These are phyloP conservation scores for Mixornis gularis DNA, from an alignment of 2,113 vertebrate species.

Conservation along the genomic window DNA sequence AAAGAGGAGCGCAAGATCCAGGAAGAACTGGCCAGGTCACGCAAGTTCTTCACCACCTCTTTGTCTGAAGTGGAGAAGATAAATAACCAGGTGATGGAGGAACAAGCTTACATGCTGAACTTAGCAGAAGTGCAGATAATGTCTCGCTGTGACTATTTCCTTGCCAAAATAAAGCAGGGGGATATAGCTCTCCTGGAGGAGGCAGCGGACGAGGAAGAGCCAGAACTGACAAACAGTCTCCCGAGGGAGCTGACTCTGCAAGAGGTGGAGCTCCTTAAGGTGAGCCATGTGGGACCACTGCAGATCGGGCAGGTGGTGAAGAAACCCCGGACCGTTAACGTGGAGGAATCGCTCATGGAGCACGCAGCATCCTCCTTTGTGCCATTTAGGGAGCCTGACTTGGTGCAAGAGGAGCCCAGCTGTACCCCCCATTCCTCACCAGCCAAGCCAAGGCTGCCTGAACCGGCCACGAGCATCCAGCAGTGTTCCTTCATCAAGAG, in stretches of 20 bases:
- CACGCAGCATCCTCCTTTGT: slow-evolving; percentile 5
- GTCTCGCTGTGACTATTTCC: slow-evolving; percentile 93
- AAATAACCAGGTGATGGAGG: slow-evolving; percentile 88
- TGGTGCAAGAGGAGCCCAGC: slow-evolving; percentile 72
- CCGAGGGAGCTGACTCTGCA: slow-evolving; percentile 84
- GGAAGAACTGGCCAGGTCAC: slow-evolving; percentile 85
- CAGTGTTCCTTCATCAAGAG: slow-evolving; percentile 92
- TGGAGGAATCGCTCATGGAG: slow-evolving; percentile 78
- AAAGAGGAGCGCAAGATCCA: slow-evolving; percentile 86
- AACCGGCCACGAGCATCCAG: slow-evolving; percentile 70
- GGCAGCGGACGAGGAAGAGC: slow-evolving; percentile 80
- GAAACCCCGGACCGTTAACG: slow-evolving; percentile 80
- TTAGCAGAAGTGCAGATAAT: slow-evolving; percentile 92
- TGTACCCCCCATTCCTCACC: slow-evolving; percentile 78
- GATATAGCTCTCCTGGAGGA: slow-evolving; percentile 89
- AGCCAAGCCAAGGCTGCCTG: slow-evolving; percentile 68
- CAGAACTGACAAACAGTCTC: slow-evolving; percentile 80
- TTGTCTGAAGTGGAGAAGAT: slow-evolving; percentile 88
- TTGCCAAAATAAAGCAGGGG: slow-evolving; percentile 89
- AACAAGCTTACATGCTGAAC: slow-evolving; percentile 91
- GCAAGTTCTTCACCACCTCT: slow-evolving; percentile 84
- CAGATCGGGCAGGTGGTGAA: slow-evolving; percentile 86
- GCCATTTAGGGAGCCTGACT: slow-evolving; percentile 78
- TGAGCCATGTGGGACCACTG: slow-evolving; percentile 78
- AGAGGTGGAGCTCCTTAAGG: slow-evolving; percentile 85